Base-by-base conservation (phyloP, 2,888 invertebrate genomes). In the Sminthurinus aureus region DNA sequence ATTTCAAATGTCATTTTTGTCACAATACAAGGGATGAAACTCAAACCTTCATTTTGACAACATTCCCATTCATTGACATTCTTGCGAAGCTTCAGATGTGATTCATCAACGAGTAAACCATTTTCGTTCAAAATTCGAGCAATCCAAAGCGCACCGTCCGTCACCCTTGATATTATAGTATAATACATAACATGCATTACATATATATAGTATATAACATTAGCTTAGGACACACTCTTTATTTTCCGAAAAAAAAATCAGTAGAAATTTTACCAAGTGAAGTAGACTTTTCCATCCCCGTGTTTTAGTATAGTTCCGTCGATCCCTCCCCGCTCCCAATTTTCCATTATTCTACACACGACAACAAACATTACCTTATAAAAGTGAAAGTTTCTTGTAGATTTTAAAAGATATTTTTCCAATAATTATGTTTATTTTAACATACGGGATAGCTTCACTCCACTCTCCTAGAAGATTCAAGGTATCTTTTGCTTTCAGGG, bases 41-140 rank as follows among this genome's bases (percentile, higher is more conserved):
- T n/a, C n/a, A n/a, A n/a, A n/a, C n/a, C 83, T 18, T 83, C 79
- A 15, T 75, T 80, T 20, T 79, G 79, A 67, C 73, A 74, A 51
- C 83, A 83, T 58, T 83, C 83, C 83, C 83, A 83, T 1, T 64
- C 38, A n/a, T 58, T 52, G 12, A 51, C 73, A 67, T 79, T 24
- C 0, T 52, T 79, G 24, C 83, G 20, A 9, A 83, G 66, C 20
- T 58, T 69, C 51, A 79, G 15, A 3, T 26, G 22, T 2, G 71
- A 71, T 8, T 71, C 73, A 15, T 77, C 64, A 74, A 74, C 75
- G 4, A 73, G 24, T 4, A 52, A 26, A 1, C 79, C 74, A 18
- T 73, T 76, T 3, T 82, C 74, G n/a, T n/a, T n/a, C 2, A n/a
- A 38, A 52, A 83, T 75, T 18, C 75, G n/a, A 20, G 83, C 83